These are phyloP conservation scores for Parapristionchus giblindavisi DNA, from an alignment of 2,888 invertebrate genomes.

Conservation along the genomic window DNA sequence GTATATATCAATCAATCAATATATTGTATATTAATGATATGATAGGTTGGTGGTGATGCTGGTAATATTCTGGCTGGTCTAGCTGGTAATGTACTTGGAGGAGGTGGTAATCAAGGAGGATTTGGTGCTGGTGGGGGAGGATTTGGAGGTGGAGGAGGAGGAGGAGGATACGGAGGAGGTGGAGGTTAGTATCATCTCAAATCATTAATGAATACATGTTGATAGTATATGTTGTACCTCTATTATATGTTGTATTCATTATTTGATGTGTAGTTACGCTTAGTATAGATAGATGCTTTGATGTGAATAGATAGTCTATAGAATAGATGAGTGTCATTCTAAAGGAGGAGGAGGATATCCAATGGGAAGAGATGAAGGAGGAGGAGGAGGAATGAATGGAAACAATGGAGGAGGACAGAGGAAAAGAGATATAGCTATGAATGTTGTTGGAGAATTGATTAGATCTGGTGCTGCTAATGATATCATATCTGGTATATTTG, in stretches of 20 bases:
- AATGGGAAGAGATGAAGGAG: constrained; percentile 19
- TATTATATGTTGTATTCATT: too few species aligned
- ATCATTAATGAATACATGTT: not conserved
- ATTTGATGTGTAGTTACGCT: too few species aligned
- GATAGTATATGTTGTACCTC: not conserved
- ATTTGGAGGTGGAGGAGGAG: constrained; percentile 40
- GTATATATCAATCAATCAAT: not conserved
- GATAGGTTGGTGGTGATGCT: constrained; percentile 57
- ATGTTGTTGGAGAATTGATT: constrained; percentile 50
- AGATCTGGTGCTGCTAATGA: constrained; percentile 36
- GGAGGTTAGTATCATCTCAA: not conserved
- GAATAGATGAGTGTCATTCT: too few species aligned
- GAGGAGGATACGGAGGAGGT: constrained; percentile 6
- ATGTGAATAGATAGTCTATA: too few species aligned
- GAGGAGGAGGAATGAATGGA: constrained; percentile 39
- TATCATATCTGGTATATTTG: constrained; percentile 42
- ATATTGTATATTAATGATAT: not conserved
- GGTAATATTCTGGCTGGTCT: constrained; percentile 64
- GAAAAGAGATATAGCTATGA: constrained; percentile 52
- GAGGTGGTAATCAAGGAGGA: constrained; percentile 51
- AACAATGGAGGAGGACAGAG: constrained; percentile 24
- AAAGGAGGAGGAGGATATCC: constrained; percentile 39
- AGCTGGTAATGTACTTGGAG: constrained; percentile 62
- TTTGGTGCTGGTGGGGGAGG: constrained; percentile 44
- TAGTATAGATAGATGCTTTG: too few species aligned